A percentile compares a stretch with the other conserved stretches of the same genome.
Conservation (phyloP, 2,888 invertebrate species). For the Heliconius cydno region DNA sequence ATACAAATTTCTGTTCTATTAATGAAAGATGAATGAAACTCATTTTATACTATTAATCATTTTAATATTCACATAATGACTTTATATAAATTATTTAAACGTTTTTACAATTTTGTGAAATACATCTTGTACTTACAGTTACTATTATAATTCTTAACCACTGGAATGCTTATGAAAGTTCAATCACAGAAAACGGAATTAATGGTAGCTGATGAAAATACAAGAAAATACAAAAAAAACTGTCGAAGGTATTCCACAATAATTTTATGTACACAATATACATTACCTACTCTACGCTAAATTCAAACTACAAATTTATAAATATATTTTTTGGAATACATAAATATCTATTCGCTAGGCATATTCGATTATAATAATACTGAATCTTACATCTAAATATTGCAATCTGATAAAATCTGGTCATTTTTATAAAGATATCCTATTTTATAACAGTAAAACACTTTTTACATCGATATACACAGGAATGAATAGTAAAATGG, state of each 20-base stretch:
- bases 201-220: slow-evolving; percentile 24
- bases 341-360: slow-evolving; percentile 74
- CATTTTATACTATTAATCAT: slow-evolving; percentile 55
- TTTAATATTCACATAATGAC: slow-evolving; percentile 77
- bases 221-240: background rate
- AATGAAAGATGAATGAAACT: slow-evolving; percentile 31
- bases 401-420: slow-evolving; percentile 83
- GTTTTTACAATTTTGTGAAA: slow-evolving; percentile 51
- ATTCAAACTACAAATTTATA: slow-evolving; percentile 50
- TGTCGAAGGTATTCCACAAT: slow-evolving; percentile 30
- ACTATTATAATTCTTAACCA: background rate
- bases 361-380: slow-evolving; percentile 81
- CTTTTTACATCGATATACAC: slow-evolving; percentile 77
- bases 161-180: slow-evolving; percentile 23
- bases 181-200: slow-evolving; percentile 3
- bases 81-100: slow-evolving; percentile 64
- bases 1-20: too few relatives aligned
- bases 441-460: slow-evolving; percentile 58
- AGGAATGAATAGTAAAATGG: slow-evolving; percentile 60
- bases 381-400: slow-evolving; percentile 80
- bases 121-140: slow-evolving; percentile 6
- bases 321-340: slow-evolving; percentile 74
- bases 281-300: slow-evolving; percentile 53
- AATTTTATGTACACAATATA: slow-evolving; percentile 71
- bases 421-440: slow-evolving; percentile 72